Base-by-base conservation (phyloP, 2,888 invertebrate genomes). In the Lepidochitona cinerea region DNA sequence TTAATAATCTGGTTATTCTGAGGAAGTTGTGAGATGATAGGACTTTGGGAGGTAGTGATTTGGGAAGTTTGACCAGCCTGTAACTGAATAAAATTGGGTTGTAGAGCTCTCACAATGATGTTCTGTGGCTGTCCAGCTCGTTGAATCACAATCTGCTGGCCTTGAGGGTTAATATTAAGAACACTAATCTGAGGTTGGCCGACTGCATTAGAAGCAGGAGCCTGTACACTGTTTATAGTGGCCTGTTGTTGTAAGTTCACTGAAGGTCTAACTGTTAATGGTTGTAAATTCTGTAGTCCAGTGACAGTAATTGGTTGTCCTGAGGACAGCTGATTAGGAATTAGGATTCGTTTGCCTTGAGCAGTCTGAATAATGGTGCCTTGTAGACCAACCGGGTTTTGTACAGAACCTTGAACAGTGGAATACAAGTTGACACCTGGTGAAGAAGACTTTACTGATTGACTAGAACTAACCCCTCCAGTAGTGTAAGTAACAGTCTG, bases 331-430 rank as follows among this genome's bases (percentile, higher is more conserved):
- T 82, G 68, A 54, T 79, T 79, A 14, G 83, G 83, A 66, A 84
- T 84, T 14, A 86, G 74, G 37, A 85, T 84, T 73, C 82, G 81
- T 65, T 85, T 86, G 6, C 87, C 87, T 67, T 84, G 82, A 3
- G 86, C 76, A 18, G 85, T 86, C 74, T 86, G 85, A 59, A 87
- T 85, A 37, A 87, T 74, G 29, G 85, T 85, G 14, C 85, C 87
- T 78, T 85, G 87, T 37, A 85, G 77, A 65, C 79, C 83, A 36
- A 83, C 80, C 49, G 82, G 76, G 70, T 78, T 78, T 36, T 66
- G 66, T 26, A 33, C 64, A 26, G 64, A 26, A 37, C 71, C 73
- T 36, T 76, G 79, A 67, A 79, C 70, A 54, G 75, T 78, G 18
- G 70, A 69, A 59, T 67, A 49, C 29, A 77, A 72, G 32, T 37